Evolutionary conservation across 2,113 vertebrate species (phyloP).

Genomic region (Paracanthobrama guichenoti): DNA sequence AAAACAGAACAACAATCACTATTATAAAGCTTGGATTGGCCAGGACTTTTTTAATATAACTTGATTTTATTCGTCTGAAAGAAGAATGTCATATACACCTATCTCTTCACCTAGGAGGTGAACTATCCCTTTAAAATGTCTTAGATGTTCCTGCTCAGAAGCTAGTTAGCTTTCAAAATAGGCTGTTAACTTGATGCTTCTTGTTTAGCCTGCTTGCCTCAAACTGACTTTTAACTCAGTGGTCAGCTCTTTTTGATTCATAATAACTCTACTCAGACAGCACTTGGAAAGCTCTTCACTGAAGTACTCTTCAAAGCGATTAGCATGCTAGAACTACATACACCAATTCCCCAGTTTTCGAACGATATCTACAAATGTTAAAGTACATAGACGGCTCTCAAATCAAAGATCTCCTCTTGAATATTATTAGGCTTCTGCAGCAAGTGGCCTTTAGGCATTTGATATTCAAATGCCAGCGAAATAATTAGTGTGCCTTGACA

Average conservation of each 20-base stretch:
- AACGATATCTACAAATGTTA: conserved; percentile 14
- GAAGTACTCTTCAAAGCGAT: conserved; percentile 39
- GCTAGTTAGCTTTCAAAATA: not conserved
- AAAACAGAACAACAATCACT: too few relatives aligned
- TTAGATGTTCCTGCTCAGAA: conserved; percentile 4
- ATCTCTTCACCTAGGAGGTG: too few relatives aligned
- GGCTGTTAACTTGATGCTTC: not conserved
- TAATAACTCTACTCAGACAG: conserved; percentile 9
- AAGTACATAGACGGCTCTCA: conserved; percentile 24
- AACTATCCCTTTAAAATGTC: not conserved
- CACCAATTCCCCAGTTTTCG: conserved; percentile 22
- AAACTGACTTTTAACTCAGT: conserved; percentile 21
- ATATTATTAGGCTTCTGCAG: conserved; percentile 26
- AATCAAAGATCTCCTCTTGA: conserved; percentile 32
- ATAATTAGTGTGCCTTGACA: conserved; percentile 39
- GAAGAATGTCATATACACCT: too few relatives aligned
- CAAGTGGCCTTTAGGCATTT: conserved; percentile 27
- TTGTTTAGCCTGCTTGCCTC: not conserved
- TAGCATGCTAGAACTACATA: conserved; percentile 25
- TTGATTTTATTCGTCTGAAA: too few relatives aligned
- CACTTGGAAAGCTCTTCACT: conserved; percentile 30
- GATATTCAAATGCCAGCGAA: conserved; percentile 45
- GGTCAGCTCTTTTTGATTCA: not conserved
- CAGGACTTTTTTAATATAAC: too few relatives aligned
- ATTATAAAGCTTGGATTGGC: too few relatives aligned